Evolutionary conservation across 1,140 invertebrate species (phyloP).

Genomic region (Brachionus paranguensis): DNA sequence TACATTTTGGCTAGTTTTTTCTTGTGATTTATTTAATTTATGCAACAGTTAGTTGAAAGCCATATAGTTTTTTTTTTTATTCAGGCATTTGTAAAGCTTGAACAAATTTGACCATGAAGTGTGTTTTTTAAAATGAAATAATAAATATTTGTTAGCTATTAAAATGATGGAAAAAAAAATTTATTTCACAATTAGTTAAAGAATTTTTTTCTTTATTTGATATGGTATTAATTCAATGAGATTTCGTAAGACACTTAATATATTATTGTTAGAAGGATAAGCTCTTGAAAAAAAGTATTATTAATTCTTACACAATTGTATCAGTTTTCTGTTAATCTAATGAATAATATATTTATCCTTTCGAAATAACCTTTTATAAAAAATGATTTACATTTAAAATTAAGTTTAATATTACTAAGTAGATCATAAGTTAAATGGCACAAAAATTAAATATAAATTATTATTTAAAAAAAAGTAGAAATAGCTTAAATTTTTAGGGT

Average conservation of each 20-base stretch:
- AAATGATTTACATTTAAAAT: not conserved
- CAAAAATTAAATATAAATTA: not conserved
- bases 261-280: not conserved
- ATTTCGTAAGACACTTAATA: not conserved
- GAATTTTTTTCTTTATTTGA: not conserved
- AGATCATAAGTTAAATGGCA: not conserved
- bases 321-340: not conserved
- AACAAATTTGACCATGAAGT: not conserved
- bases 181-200: not conserved
- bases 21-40: not conserved
- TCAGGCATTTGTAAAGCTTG: not conserved
- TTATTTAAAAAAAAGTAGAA: not conserved
- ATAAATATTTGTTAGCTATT: not conserved
- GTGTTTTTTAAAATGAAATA: not conserved
- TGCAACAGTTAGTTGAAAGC: not conserved
- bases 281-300: not conserved
- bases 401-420: not conserved
- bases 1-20: not conserved
- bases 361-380: too few relatives aligned
- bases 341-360: too few relatives aligned
- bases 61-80: not conserved
- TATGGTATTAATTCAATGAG: not conserved
- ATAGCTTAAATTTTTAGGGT: not conserved
- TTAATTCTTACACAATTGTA: not conserved
- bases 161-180: not conserved